Evolutionary conservation across 2,113 vertebrate species (phyloP).

Genomic region (Chaetodon auriga): DNA sequence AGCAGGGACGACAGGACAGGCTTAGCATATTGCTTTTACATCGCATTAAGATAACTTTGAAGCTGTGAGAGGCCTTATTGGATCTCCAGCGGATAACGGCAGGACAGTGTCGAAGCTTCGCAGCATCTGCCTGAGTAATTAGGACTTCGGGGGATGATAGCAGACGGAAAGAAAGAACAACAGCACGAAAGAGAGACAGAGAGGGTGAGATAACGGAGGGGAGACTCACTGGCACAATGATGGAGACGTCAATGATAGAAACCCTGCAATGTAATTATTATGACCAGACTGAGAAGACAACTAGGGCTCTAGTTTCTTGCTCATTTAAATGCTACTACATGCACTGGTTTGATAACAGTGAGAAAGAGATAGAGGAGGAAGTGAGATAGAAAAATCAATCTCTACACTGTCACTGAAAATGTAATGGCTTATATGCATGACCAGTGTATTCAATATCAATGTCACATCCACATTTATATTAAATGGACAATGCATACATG

Average conservation of each 20-base stretch:
- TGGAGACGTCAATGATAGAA: slow-evolving; percentile 50
- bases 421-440: neutral
- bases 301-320: neutral
- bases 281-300: slow-evolving; percentile 10
- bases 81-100: slow-evolving; percentile 74
- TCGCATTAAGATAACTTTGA: slow-evolving; percentile 73
- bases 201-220: slow-evolving; percentile 25
- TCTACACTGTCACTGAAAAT: neutral
- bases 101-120: slow-evolving; percentile 69
- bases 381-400: slow-evolving; percentile 2
- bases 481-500: slow-evolving; percentile 3
- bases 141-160: slow-evolving; percentile 77
- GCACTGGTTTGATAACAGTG: neutral
- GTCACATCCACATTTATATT: neutral
- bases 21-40: slow-evolving; percentile 73
- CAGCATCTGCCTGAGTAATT: slow-evolving; percentile 80
- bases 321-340: slow-evolving; percentile 32
- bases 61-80: slow-evolving; percentile 74
- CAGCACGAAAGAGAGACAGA: slow-evolving; percentile 26
- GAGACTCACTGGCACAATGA: slow-evolving; percentile 25
- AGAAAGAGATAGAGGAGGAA: neutral
- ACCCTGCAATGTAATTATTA: slow-evolving; percentile 34
- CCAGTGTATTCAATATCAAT: slow-evolving; percentile 16
- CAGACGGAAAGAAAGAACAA: slow-evolving; percentile 49
- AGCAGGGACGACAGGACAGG: slow-evolving; percentile 57